Evolutionary conservation across 2,888 invertebrate species (phyloP).

Genomic region (Gari tellinella): DNA sequence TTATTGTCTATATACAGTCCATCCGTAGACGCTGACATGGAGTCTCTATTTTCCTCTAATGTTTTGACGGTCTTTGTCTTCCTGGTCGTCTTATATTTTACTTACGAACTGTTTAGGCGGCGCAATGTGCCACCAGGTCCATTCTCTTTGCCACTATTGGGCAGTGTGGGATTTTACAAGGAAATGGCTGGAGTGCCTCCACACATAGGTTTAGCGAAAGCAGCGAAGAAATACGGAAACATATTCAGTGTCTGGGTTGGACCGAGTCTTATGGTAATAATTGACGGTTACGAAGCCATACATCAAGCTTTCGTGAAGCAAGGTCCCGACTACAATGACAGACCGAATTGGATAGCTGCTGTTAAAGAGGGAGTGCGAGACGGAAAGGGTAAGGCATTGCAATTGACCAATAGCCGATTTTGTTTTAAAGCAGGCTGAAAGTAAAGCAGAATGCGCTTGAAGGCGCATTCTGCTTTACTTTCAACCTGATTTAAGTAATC

Average conservation of each 20-base stretch:
- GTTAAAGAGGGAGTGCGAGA: conserved; percentile 8
- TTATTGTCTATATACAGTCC: no score
- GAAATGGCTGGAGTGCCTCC: background rate
- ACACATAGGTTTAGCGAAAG: background rate
- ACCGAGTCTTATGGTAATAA: conserved; percentile 16
- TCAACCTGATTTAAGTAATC: no score
- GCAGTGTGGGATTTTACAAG: conserved; percentile 7
- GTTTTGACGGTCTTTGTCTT: no score
- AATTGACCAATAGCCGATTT: no score
- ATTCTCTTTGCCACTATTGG: conserved; percentile 5
- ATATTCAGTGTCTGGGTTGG: conserved; percentile 18
- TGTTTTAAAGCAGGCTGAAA: no score
- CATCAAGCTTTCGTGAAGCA: conserved; percentile 19
- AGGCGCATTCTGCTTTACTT: no score
- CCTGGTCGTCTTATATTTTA: no score
- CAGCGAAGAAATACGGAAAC: conserved; percentile 1
- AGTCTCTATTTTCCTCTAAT: no score
- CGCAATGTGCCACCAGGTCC: conserved; percentile 14
- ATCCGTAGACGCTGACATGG: no score
- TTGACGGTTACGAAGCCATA: conserved; percentile 11
- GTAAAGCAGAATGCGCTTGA: no score
- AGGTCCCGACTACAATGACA: conserved; percentile 8
- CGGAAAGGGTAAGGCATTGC: conserved; percentile 8
- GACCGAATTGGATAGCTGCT: conserved; percentile 16
- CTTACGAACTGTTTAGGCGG: background rate